These are phyloP conservation scores for Cervus canadensis DNA, from an alignment of 2,113 vertebrate species.

Conservation along the genomic window DNA sequence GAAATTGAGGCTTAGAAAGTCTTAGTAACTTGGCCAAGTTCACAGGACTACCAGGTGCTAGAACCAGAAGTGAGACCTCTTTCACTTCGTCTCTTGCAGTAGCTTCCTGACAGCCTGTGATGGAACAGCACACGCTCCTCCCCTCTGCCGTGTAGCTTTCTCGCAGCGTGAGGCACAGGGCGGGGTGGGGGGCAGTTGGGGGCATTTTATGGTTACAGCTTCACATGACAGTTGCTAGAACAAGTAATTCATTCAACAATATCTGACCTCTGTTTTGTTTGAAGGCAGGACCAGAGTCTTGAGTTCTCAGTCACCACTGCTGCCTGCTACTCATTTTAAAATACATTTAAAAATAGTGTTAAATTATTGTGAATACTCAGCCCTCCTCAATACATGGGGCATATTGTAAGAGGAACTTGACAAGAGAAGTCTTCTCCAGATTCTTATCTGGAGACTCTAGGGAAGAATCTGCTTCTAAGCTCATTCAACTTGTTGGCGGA, in stretches of 20 bases:
- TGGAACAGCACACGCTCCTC: background rate
- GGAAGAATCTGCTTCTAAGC: background rate
- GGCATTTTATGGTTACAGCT: background rate
- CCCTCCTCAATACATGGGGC: background rate
- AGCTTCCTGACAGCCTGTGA: background rate
- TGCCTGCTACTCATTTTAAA: constrained; percentile 4
- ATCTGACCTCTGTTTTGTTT: background rate
- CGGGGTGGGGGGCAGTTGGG: background rate
- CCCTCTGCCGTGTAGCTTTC: background rate
- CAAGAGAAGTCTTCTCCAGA: background rate
- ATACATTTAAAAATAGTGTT: background rate
- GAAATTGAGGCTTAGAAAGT: background rate
- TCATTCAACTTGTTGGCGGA: background rate
- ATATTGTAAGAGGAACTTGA: background rate
- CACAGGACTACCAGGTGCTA: background rate
- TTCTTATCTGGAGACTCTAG: background rate
- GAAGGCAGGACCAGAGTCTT: background rate
- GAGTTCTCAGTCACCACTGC: background rate
- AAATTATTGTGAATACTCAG: background rate
- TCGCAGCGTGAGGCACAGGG: background rate
- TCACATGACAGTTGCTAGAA: background rate
- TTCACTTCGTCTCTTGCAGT: background rate
- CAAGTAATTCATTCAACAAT: background rate
- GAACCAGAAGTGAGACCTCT: background rate
- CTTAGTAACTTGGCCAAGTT: background rate